These are phyloP conservation scores for Prenolepis imparis DNA, from an alignment of 2,888 invertebrate species.

Conservation along the genomic window DNA sequence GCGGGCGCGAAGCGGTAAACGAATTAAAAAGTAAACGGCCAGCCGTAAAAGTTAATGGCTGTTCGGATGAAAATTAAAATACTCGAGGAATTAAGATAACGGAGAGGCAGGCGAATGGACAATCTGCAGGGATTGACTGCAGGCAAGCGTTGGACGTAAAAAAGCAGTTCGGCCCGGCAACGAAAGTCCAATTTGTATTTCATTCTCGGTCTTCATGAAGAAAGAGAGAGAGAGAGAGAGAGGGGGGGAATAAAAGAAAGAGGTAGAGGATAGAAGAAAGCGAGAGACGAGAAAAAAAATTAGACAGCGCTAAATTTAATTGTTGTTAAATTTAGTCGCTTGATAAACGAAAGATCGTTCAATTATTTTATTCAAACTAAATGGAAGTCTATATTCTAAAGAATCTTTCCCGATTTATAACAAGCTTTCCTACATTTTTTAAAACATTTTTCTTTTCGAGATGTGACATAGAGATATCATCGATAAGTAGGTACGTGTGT, in stretches of 20 bases:
- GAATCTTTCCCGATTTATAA: neutral
- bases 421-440: neutral
- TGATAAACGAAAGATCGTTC: conserved; percentile 4
- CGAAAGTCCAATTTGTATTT: conserved; percentile 54
- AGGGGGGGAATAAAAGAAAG: neutral
- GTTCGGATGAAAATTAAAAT: conserved; percentile 86
- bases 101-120: conserved; percentile 71
- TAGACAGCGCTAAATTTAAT: neutral
- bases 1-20: conserved; percentile 79
- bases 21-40: conserved; percentile 86
- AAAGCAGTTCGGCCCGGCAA: conserved; percentile 41
- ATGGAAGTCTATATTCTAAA: neutral
- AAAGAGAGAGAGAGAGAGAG: neutral
- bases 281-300: conserved; percentile 8
- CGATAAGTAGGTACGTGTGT: neutral
- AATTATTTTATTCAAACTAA: neutral
- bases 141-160: conserved; percentile 46
- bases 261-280: conserved; percentile 1
- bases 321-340: conserved; percentile 8
- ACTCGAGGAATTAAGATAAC: conserved; percentile 80
- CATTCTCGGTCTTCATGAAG: conserved; percentile 33
- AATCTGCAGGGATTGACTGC: conserved; percentile 76
- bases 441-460: neutral
- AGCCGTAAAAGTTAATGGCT: conserved; percentile 85
- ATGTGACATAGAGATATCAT: neutral